A percentile compares a stretch with the other conserved stretches of the same genome.
phyloP scores from a whole-genome alignment of 2,113 vertebrate species.

The Hemiscyllium ocellatum region DNA sequence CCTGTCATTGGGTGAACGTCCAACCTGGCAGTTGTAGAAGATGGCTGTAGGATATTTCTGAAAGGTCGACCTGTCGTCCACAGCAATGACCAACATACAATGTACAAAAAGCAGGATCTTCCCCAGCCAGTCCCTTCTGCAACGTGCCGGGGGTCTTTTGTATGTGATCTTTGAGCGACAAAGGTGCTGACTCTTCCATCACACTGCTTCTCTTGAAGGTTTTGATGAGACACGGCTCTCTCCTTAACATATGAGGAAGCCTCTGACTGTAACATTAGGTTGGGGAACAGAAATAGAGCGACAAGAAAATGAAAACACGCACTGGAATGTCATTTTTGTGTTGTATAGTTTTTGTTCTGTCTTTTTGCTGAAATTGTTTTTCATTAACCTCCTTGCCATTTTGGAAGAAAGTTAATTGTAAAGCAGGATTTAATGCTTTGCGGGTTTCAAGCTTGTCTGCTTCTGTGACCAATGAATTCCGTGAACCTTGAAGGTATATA shows the following conservation, averaged over 20 bases:
- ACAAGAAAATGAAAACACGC: background rate
- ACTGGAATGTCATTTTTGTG: conserved; percentile 37
- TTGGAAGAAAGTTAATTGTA: background rate
- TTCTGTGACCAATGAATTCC: conserved; percentile 9
- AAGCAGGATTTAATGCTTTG: background rate
- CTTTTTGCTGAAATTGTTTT: background rate
- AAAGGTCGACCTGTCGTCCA: background rate
- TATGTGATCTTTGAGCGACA: conserved; percentile 28
- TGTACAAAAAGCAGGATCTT: background rate
- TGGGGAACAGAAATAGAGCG: background rate
- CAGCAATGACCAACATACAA: background rate
- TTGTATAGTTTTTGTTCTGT: background rate
- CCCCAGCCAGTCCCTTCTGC: background rate
- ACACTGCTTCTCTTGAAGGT: background rate
- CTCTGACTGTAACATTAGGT: background rate
- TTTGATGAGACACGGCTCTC: background rate
- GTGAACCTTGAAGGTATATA: background rate
- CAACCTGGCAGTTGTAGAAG: background rate
- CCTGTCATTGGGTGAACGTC: background rate
- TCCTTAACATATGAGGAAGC: background rate
- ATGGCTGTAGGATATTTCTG: background rate
- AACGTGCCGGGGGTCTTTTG: background rate
- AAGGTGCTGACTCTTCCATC: background rate
- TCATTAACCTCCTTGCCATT: background rate
- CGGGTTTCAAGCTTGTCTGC: conserved; percentile 9